Evolutionary conservation across 1,140 invertebrate genomes (phyloP), one percentile per base, ranked within the genome.

Genomic region (Drosophila kepulauana): DNA sequence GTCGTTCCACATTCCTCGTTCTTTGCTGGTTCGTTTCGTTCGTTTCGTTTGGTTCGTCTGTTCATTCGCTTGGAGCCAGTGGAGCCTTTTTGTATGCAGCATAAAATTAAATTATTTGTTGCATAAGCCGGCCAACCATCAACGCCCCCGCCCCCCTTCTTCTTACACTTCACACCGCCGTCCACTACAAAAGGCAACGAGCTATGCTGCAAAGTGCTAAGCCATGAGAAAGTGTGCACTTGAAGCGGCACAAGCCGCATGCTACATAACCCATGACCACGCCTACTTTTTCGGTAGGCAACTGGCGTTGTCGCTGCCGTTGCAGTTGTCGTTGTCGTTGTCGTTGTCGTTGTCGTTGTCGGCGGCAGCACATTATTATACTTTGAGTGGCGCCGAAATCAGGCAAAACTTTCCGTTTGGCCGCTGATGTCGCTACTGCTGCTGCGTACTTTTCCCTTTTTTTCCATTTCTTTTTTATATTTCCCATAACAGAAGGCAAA

Each of bases 41-140:
- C 48, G 51, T 41, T 45, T 69, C 38, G 71, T 30, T 49, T 48
- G 64, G 52, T 54, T 63, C 66, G 45, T 69, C 35, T 33, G 59
- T 41, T n/a, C 48, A 67, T 49, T 64, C 54, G 75, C 67, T 62
- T 28, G 43, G n/a, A 35, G 64, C 69, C 54, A 51, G 63, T 80
- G 81, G 81, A 58, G 69, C 66, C 84, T 79, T 87, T 87, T 80
- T 88, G 79, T 87, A 82, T 87, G 78, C 84, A 76, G 85, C 84
- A 89, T 88, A 81, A 88, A 88, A 88, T 88, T 88, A 88, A 88
- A 88, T 88, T 88, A 88, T 88, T 88, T 88, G 85, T 88, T 84
- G 84, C 84, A 88, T 89, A 88, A 88, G 84, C 84, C 67, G 58
- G 57, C 11, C 59, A 64, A 57, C 61, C 51, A 28, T 8, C 51